Base-by-base conservation (phyloP, 2,797 vertebrate genomes). In the Megaceryle alcyon region DNA sequence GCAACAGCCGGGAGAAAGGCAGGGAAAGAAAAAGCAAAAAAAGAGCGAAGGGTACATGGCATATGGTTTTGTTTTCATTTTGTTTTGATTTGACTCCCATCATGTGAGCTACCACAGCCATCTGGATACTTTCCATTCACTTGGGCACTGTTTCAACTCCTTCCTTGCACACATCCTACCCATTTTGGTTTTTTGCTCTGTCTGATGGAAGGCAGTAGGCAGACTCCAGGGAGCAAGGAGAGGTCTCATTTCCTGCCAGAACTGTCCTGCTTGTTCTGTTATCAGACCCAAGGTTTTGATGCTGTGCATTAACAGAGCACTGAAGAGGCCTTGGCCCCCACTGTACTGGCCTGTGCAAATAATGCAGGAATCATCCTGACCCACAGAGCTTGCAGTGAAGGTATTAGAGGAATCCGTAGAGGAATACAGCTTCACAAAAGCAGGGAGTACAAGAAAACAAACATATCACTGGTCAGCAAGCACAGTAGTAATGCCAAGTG, bases 1-100 rank as follows among this genome's bases (percentile, higher is more conserved):
- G 91, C 86, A 92, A 92, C 60, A 93, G 83, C 76, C 85, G 86
- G 79, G 60, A 94, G 90, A 92, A 85, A 78, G 54, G 68, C 88
- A 95, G 75, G 49, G 76, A 91, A 66, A 92, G 81, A 86, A 90
- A 66, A 84, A 94, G 87, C 75, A 87, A 63, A 41, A 41, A 14
- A 66, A 81, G 68, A 94, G 66, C 3, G 35, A 86, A 89, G 82
- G 82, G 88, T 93, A 85, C 61, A 5, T 63, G 84, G 88, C 95
- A 96, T 97, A 96, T 96, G 95, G 88, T 93, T 96, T 88, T 97
- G 88, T 96, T 96, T 97, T 96, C 96, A 13, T 95, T 95, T 96
- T 96, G 96, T 93, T 97, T 96, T 93, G 86, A 71, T 94, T 96
- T 96, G 86, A 96, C 88, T 97, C 93, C 78, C 77, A 75, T 95